Conservation (phyloP, 2,797 vertebrate genomes). For the Chiroxiphia lanceolata region DNA sequence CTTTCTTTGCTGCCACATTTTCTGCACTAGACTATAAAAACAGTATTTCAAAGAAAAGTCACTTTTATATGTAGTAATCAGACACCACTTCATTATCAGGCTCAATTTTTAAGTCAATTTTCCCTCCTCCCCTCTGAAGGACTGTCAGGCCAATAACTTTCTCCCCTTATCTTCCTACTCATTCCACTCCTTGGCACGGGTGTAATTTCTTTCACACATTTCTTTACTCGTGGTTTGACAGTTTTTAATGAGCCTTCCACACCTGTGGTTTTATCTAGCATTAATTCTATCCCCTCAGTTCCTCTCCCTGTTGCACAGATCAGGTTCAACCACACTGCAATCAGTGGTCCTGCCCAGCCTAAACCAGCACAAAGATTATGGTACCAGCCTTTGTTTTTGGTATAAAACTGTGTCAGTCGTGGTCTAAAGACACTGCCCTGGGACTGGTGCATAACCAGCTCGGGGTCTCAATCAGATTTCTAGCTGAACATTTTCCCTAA, state of each 20-base stretch:
- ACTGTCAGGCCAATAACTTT: slow-evolving; percentile 19
- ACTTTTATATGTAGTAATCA: neutral
- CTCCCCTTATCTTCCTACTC: slow-evolving; percentile 24
- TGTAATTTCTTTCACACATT: slow-evolving; percentile 5
- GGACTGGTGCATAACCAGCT: neutral
- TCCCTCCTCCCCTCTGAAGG: neutral
- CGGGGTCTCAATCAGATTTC: neutral
- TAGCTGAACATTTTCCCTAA: neutral
- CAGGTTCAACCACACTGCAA: neutral
- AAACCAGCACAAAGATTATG: neutral
- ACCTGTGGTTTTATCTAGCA: neutral
- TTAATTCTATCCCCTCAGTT: neutral
- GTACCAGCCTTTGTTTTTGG: neutral
- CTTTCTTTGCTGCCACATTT: neutral
- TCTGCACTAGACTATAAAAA: neutral
- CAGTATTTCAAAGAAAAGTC: neutral
- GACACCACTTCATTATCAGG: neutral
- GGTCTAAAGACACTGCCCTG: neutral
- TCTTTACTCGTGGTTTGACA: neutral
- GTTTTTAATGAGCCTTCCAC: neutral
- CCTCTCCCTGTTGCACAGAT: neutral
- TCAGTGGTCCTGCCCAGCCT: neutral
- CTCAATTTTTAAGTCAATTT: slow-evolving; percentile 26
- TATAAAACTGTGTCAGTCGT: neutral
- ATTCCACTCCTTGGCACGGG: neutral